Evolutionary conservation across 2,797 vertebrate species (phyloP), one percentile per base, ranked within the genome.

Genomic region (Mormyrus hasselquistii): DNA sequence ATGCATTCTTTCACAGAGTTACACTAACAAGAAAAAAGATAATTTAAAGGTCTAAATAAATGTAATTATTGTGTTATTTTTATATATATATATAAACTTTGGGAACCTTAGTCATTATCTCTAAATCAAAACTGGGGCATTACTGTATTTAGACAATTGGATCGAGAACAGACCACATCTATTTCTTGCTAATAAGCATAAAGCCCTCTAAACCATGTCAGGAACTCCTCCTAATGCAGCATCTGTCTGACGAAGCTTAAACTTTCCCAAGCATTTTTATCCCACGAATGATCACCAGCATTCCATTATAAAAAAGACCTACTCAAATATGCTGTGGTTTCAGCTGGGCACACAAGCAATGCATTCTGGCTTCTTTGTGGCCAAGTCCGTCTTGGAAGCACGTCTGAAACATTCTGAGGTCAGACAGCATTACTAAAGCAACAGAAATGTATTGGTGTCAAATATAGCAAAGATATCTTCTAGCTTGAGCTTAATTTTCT

Each of bases 321-420:
- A 82, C 84, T 69, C 82, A 91, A 90, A 90, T 76, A 90, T 90
- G 88, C 57, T 89, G 90, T 88, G 90, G 91, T 90, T 91, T 89
- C 12, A 86, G 22, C 25, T 53, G 65, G 59, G 89, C 38, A 55
- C 38, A 22, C 76, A 57, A 86, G 83, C 88, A 41, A 82, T 83
- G 86, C 55, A 38, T 82, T 53, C 84, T 88, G 90, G 86, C 86
- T 84, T 90, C 38, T 10, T 12, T 29, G 22, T 44, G 50, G 44
- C 38, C 41, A 85, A 49, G 53, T 16, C 25, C 3, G 25, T 14
- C 62, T 69, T 69, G 62, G 22, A 9, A 69, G 69, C 69, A 19
- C 41, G 14, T 76, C 14, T 76, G 5, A 76, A 50, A 25, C 82
- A 4, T 25, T 85, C 47, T 49, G n/a, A 9, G 44, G 82, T 49